These are phyloP conservation scores for Strix aluco DNA, from an alignment of 2,113 vertebrate genomes.

Conservation along the genomic window DNA sequence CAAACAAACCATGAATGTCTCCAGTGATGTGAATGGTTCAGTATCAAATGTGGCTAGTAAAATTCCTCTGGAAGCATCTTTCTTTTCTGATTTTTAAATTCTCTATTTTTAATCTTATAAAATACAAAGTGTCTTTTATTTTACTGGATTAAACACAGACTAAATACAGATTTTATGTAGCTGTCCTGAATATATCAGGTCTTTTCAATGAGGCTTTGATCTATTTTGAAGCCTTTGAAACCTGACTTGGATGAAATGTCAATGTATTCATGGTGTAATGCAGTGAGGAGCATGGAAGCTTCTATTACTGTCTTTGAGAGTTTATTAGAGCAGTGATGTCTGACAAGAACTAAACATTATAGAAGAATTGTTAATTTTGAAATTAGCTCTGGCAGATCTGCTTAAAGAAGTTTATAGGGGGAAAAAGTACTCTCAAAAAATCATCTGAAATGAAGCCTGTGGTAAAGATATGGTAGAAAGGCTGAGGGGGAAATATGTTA, in stretches of 20 bases:
- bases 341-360: neutral
- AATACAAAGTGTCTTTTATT: neutral
- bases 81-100: neutral
- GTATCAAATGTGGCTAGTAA: neutral
- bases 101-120: neutral
- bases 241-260: constrained; percentile 35
- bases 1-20: neutral
- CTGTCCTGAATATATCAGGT: neutral
- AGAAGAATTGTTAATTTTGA: constrained; percentile 39
- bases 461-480: neutral
- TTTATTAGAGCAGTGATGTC: constrained; percentile 36
- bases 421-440: neutral
- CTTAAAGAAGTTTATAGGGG: constrained; percentile 19
- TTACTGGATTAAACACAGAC: constrained; percentile 31
- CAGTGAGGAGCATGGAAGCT: neutral
- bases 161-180: constrained; percentile 26
- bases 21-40: neutral
- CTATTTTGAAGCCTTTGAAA: constrained; percentile 43
- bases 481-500: constrained; percentile 12
- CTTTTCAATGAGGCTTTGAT: constrained; percentile 31
- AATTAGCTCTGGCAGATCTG: constrained; percentile 32
- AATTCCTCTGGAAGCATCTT: neutral
- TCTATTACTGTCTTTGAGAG: neutral
- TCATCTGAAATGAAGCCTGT: constrained; percentile 43
- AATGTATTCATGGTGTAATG: constrained; percentile 15